A percentile compares a stretch with the other conserved stretches of the same genome.
Evolutionary conservation across 2,797 vertebrate species (phyloP).

Genomic region (Spea hammondii): DNA sequence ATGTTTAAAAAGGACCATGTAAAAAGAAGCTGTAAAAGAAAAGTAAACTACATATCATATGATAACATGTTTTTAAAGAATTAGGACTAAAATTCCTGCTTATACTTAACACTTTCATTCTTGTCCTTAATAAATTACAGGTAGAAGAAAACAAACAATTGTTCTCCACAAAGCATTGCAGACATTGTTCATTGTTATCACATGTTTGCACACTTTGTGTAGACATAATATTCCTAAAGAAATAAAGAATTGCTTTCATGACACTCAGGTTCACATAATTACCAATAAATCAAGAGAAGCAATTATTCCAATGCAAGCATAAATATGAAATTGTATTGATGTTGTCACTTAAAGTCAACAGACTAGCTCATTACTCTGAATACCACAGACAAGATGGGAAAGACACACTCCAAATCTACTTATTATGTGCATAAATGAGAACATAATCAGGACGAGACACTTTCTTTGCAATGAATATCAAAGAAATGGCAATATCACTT

Average conservation of each 20-base stretch:
- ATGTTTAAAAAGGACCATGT: too few relatives aligned
- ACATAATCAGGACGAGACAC: not conserved
- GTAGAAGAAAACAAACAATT: too few relatives aligned
- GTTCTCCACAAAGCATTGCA: too few relatives aligned
- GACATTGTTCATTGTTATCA: not conserved
- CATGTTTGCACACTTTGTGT: not conserved
- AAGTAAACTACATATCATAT: too few relatives aligned
- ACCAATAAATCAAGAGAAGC: not conserved
- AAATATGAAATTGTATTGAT: not conserved
- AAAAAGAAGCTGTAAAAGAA: too few relatives aligned
- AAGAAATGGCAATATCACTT: not conserved
- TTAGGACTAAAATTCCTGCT: too few relatives aligned
- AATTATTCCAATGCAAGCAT: constrained; percentile 5
- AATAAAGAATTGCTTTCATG: not conserved
- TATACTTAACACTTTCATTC: too few relatives aligned
- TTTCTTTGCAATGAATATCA: not conserved
- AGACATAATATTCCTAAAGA: not conserved
- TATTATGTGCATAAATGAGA: not conserved
- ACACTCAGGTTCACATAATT: not conserved
- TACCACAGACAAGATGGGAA: not conserved
- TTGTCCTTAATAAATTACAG: too few relatives aligned
- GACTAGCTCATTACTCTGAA: not conserved
- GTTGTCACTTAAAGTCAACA: constrained; percentile 5
- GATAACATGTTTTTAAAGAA: too few relatives aligned
- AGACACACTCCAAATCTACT: not conserved